Conservation (phyloP, 2,888 invertebrate genomes). For the Protula sp. region DNA sequence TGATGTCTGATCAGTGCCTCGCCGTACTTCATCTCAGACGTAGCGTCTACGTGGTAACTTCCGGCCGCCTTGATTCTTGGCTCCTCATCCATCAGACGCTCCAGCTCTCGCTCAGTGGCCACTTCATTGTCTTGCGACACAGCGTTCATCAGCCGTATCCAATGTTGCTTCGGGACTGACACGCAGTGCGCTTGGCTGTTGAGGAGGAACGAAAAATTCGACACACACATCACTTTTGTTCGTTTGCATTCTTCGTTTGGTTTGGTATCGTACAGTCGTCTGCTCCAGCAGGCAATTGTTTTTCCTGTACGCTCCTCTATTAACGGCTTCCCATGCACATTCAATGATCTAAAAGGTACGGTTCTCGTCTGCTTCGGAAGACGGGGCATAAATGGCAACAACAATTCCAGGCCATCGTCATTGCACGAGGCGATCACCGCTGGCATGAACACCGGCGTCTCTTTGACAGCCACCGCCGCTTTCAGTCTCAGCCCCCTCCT, state of each 20-base stretch:
- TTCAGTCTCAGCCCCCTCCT: slow-evolving; percentile 1
- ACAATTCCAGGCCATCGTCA: slow-evolving; percentile 22
- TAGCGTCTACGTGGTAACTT: not conserved
- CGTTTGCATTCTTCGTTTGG: not conserved
- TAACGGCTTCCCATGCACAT: slow-evolving; percentile 23
- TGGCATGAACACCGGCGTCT: slow-evolving; percentile 29
- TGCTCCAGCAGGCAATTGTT: slow-evolving; percentile 33
- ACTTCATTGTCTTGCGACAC: not conserved
- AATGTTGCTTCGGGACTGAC: not conserved
- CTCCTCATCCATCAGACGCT: not conserved
- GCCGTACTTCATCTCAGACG: slow-evolving; percentile 7
- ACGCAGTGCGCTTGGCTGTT: not conserved
- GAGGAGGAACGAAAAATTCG: not conserved
- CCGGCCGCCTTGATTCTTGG: too few relatives aligned
- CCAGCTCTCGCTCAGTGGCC: not conserved
- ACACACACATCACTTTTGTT: not conserved
- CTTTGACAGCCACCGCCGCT: slow-evolving; percentile 21
- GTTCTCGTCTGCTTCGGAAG: slow-evolving; percentile 10
- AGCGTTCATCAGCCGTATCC: not conserved
- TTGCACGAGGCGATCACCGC: slow-evolving; percentile 33
- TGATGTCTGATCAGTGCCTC: slow-evolving; percentile 3
- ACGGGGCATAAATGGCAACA: slow-evolving; percentile 22
- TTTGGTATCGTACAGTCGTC: slow-evolving; percentile 33
- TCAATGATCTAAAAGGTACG: slow-evolving; percentile 24
- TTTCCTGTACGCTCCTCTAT: slow-evolving; percentile 11